A percentile compares a stretch with the other conserved stretches of the same genome.
These are phyloP conservation scores for Phyllopteryx taeniolatus DNA, from an alignment of 2,113 vertebrate species.

Conservation along the genomic window DNA sequence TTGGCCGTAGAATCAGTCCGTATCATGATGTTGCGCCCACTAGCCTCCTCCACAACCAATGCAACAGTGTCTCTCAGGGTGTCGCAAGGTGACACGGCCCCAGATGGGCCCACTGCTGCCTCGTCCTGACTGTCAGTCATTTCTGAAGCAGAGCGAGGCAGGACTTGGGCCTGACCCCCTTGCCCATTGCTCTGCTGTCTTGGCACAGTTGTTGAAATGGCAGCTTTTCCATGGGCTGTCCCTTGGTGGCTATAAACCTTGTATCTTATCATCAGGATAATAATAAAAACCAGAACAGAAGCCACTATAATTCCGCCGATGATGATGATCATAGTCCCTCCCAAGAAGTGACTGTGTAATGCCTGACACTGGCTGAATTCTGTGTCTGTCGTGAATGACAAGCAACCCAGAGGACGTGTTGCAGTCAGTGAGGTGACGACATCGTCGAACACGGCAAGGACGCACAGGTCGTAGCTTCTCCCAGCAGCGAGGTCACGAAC, in stretches of 20 bases:
- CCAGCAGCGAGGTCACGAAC: slow-evolving; percentile 85
- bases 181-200: slow-evolving; percentile 76
- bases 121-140: slow-evolving; percentile 69
- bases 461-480: slow-evolving; percentile 88
- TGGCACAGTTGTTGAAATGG: slow-evolving; percentile 70
- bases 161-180: slow-evolving; percentile 62
- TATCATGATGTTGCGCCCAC: slow-evolving; percentile 51
- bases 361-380: slow-evolving; percentile 82
- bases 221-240: slow-evolving; percentile 65
- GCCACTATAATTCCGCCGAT: slow-evolving; percentile 94
- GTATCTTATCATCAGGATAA: slow-evolving; percentile 90
- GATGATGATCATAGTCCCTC: slow-evolving; percentile 95
- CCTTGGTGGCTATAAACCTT: slow-evolving; percentile 87
- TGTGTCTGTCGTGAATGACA: slow-evolving; percentile 80
- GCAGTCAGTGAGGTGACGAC: slow-evolving; percentile 79
- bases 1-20: slow-evolving; percentile 61
- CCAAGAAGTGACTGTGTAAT: slow-evolving; percentile 86
- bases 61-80: slow-evolving; percentile 72
- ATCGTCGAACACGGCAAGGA: slow-evolving; percentile 86
- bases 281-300: slow-evolving; percentile 91
- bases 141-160: slow-evolving; percentile 69
- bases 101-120: slow-evolving; percentile 42
- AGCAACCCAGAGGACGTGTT: slow-evolving; percentile 82
- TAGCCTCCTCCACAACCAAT: slow-evolving; percentile 67
- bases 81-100: slow-evolving; percentile 56